These are phyloP conservation scores for Lucinisca nassula DNA, from an alignment of 2,888 invertebrate species.

Conservation along the genomic window DNA sequence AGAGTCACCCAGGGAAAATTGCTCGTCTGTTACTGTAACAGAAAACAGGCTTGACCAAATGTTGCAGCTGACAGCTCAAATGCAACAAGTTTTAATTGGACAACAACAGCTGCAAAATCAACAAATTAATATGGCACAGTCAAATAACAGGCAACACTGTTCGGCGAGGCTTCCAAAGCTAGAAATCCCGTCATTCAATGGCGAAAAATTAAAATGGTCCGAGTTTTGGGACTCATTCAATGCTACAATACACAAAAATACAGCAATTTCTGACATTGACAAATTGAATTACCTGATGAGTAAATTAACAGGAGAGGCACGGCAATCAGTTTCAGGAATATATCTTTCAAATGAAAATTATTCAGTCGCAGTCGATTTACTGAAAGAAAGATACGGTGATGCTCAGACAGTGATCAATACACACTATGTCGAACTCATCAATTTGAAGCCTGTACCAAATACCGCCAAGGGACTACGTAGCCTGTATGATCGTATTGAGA, in stretches of 20 bases:
- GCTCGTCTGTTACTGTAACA: neutral
- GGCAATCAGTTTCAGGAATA: neutral
- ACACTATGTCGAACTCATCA: neutral
- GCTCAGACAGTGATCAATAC: neutral
- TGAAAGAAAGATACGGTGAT: constrained; percentile 16
- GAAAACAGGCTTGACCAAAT: neutral
- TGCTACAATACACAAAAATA: neutral
- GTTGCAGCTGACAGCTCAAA: neutral
- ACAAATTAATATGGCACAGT: neutral
- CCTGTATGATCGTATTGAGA: neutral
- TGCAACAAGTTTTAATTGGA: neutral
- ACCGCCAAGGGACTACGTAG: neutral
- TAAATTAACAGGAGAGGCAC: constrained; percentile 6
- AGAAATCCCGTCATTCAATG: neutral
- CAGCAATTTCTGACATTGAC: neutral
- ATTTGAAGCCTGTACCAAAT: neutral
- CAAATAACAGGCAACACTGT: no score
- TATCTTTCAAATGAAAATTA: constrained; percentile 23
- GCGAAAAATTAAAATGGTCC: constrained; percentile 4
- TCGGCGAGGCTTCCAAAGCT: neutral
- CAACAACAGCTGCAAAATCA: constrained; percentile 2
- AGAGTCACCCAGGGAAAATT: neutral
- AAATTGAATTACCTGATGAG: constrained; percentile 1
- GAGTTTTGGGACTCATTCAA: constrained; percentile 19
- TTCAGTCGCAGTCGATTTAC: neutral